Evolutionary conservation across 2,113 vertebrate species (phyloP).

Genomic region (Nesospiza acunhae): DNA sequence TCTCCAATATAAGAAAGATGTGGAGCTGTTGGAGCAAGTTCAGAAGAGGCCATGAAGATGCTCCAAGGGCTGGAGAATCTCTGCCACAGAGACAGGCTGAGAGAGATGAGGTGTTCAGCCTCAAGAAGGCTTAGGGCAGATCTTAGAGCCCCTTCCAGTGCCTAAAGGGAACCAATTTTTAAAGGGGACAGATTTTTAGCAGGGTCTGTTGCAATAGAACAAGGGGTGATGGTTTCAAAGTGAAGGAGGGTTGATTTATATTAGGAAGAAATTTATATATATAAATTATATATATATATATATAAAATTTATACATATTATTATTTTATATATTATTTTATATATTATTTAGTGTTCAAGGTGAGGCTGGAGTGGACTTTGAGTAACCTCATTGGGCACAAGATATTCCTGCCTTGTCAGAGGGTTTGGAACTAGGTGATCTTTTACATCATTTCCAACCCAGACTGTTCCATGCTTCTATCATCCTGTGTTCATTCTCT

Average conservation of each 20-base stretch:
- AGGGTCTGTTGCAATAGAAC: neutral
- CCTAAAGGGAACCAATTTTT: neutral
- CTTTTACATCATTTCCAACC: neutral
- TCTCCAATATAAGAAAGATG: too few species aligned
- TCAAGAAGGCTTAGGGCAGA: neutral
- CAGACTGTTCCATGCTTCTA: neutral
- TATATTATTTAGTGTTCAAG: too few species aligned
- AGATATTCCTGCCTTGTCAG: neutral
- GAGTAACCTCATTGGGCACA: neutral
- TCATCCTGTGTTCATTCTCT: neutral
- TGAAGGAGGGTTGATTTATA: neutral
- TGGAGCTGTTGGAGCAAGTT: neutral
- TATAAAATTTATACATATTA: too few species aligned
- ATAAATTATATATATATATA: too few species aligned
- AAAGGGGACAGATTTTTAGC: neutral
- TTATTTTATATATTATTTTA: too few species aligned
- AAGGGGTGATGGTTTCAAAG: neutral
- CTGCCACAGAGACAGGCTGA: neutral
- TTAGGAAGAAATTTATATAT: neutral
- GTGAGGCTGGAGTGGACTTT: neutral
- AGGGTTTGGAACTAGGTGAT: neutral
- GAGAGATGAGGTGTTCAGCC: neutral
- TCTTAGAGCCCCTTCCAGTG: neutral
- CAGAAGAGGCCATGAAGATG: neutral
- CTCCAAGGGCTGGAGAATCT: neutral